Evolutionary conservation across 1,140 invertebrate genomes (phyloP).

Genomic region (Bombus terrestris): DNA sequence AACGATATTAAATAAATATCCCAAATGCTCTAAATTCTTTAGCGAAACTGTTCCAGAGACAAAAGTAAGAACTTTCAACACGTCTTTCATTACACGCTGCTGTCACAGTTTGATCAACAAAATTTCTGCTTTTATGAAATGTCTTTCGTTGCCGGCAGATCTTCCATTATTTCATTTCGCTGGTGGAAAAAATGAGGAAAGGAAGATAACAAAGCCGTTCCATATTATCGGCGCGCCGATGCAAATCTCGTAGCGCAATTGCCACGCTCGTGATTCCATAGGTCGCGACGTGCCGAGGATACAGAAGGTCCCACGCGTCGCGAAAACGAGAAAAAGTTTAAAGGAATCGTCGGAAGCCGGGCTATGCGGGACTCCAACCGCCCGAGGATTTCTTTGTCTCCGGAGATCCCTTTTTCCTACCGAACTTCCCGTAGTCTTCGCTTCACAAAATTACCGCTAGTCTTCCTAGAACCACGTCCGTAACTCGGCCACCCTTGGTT

Average conservation of each 20-base stretch:
- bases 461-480: not conserved
- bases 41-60: too few relatives aligned
- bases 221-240: conserved; percentile 39
- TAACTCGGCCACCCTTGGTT: not conserved
- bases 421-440: conserved; percentile 33
- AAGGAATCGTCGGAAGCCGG: conserved; percentile 40
- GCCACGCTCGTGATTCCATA: conserved; percentile 22
- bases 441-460: conserved; percentile 40
- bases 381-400: conserved; percentile 40
- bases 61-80: too few relatives aligned
- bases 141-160: not conserved
- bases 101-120: not conserved
- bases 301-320: not conserved
- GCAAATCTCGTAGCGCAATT: conserved; percentile 49
- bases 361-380: conserved; percentile 34
- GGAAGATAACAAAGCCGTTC: not conserved
- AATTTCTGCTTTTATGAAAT: too few relatives aligned
- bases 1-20: too few relatives aligned
- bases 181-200: not conserved
- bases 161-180: not conserved
- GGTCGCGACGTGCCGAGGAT: conserved; percentile 47
- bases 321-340: conserved; percentile 47
- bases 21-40: not conserved
- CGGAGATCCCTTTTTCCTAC: conserved; percentile 33
- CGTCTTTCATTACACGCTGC: not conserved